phyloP scores from a whole-genome alignment of 2,888 invertebrate species.

The Diabrotica balteata region DNA sequence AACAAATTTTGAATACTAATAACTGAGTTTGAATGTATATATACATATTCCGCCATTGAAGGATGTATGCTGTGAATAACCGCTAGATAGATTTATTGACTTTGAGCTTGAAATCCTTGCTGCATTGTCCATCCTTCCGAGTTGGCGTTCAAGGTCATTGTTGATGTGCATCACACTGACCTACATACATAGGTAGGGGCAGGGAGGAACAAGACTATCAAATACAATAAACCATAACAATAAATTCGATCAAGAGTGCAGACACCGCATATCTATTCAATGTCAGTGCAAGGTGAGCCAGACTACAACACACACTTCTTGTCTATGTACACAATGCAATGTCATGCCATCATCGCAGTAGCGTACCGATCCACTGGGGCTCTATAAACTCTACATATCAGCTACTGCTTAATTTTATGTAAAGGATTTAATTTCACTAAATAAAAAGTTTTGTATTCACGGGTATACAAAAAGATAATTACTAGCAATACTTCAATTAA shows the following conservation, averaged over 20 bases:
- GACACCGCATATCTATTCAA: constrained; percentile 55
- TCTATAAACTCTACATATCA: no score
- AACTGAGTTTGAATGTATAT: no score
- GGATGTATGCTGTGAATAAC: not conserved
- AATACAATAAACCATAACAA: constrained; percentile 50
- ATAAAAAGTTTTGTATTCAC: no score
- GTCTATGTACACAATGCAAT: constrained; percentile 36
- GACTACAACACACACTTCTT: constrained; percentile 41
- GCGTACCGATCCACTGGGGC: not conserved
- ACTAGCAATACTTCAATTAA: no score
- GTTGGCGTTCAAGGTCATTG: constrained; percentile 52
- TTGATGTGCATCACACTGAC: constrained; percentile 56
- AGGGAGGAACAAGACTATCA: constrained; percentile 51
- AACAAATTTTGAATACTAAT: no score
- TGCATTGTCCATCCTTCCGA: constrained; percentile 46
- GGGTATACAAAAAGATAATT: no score
- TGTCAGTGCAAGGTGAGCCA: constrained; percentile 58
- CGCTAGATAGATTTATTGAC: constrained; percentile 4
- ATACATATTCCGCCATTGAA: not conserved
- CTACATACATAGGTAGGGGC: constrained; percentile 55
- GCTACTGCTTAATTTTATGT: no score
- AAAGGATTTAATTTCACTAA: no score
- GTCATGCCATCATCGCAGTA: constrained; percentile 18
- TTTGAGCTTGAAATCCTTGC: constrained; percentile 17
- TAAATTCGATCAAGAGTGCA: constrained; percentile 52